Evolutionary conservation across 35 echinoderm and acorn worm species (phyloP).

Genomic region (Ophioderma brevispina): DNA sequence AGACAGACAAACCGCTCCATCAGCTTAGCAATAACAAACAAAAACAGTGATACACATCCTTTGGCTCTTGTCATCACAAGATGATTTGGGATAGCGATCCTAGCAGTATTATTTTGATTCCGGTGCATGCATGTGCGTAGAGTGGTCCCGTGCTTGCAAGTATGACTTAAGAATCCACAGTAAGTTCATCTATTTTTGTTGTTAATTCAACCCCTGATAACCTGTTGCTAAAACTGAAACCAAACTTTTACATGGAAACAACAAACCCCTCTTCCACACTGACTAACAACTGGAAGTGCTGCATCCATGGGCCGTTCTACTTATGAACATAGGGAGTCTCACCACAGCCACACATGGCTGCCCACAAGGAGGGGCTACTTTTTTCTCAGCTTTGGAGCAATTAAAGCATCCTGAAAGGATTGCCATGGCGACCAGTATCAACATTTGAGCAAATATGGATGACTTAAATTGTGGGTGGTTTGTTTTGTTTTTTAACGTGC

Average conservation of each 20-base stretch:
- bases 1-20: too few species aligned
- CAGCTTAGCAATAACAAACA: neutral
- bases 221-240: neutral
- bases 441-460: neutral
- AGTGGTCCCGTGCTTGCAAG: too few species aligned
- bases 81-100: neutral
- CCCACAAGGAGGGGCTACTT: neutral
- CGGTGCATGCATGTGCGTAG: too few species aligned
- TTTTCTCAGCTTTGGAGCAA: neutral
- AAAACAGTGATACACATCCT: neutral
- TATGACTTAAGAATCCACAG: too few species aligned
- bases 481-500: too few species aligned
- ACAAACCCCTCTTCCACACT: neutral
- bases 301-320: neutral
- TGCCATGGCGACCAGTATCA: neutral
- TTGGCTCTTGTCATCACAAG: neutral
- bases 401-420: neutral
- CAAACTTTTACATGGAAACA: neutral
- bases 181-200: too few species aligned
- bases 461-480: too few species aligned
- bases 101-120: too few species aligned
- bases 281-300: neutral
- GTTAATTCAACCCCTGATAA: too few species aligned
- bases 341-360: neutral
- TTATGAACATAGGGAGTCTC: neutral